These are phyloP conservation scores for Lasioglossum albipes DNA, from an alignment of 1,140 invertebrate species.

Conservation along the genomic window DNA sequence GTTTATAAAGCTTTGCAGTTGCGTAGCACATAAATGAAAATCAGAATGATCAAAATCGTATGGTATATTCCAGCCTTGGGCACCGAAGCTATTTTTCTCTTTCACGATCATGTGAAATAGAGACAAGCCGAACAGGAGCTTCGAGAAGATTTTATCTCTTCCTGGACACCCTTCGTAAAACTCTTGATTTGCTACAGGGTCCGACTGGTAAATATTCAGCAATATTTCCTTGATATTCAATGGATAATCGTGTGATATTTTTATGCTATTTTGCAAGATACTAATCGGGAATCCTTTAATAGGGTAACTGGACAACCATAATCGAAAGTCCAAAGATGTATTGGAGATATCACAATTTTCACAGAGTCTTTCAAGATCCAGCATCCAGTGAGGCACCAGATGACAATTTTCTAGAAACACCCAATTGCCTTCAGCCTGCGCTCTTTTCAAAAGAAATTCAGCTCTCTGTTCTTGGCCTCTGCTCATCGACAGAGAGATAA, in stretches of 20 bases:
- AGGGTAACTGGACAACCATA: conserved; percentile 87
- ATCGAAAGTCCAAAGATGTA: conserved; percentile 82
- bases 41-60: conserved; percentile 88
- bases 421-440: conserved; percentile 82
- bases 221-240: conserved; percentile 83
- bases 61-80: conserved; percentile 86
- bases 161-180: conserved; percentile 77
- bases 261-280: conserved; percentile 85
- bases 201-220: conserved; percentile 82
- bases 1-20: conserved; percentile 81
- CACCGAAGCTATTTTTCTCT: conserved; percentile 84
- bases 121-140: conserved; percentile 84
- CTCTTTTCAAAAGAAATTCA: conserved; percentile 81
- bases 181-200: conserved; percentile 78
- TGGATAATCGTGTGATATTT: conserved; percentile 85
- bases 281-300: conserved; percentile 83
- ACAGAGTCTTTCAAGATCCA: conserved; percentile 80
- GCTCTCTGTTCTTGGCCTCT: conserved; percentile 82
- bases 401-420: conserved; percentile 89
- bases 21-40: conserved; percentile 84
- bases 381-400: conserved; percentile 82
- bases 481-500: conserved; percentile 84
- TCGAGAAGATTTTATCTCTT: conserved; percentile 80
- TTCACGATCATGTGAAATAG: conserved; percentile 87
- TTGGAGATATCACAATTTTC: conserved; percentile 80